Conservation (phyloP, 1,140 invertebrate genomes). For the Drosophila lacteicornis region DNA sequence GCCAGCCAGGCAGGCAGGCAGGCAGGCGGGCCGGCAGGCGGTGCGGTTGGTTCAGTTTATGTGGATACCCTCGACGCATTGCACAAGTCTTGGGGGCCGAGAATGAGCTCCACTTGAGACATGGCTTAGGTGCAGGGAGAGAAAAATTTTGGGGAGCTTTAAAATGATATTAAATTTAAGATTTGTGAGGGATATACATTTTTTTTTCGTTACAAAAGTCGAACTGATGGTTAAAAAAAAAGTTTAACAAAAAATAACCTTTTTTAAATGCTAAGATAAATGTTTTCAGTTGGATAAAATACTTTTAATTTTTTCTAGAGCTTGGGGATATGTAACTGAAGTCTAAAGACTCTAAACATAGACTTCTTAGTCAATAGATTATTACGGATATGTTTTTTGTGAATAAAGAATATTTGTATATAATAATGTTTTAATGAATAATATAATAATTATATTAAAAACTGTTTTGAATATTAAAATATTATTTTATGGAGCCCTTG, state of each 20-base stretch:
- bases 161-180: background rate
- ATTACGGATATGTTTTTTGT: too few relatives aligned
- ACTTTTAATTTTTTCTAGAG: background rate
- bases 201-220: background rate
- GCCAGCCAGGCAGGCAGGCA: slow-evolving; percentile 10
- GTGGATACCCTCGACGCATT: slow-evolving; percentile 60
- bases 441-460: too few relatives aligned
- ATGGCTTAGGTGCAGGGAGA: background rate
- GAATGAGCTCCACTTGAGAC: slow-evolving; percentile 49
- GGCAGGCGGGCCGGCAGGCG: too few relatives aligned
- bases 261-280: background rate
- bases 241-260: background rate
- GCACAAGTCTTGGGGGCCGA: slow-evolving; percentile 56
- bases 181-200: background rate
- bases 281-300: background rate
- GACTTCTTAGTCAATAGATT: too few relatives aligned
- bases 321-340: background rate
- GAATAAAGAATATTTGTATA: too few relatives aligned
- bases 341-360: background rate
- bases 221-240: too few relatives aligned
- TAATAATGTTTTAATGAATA: too few relatives aligned
- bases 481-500: too few relatives aligned
- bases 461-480: too few relatives aligned
- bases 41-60: slow-evolving; percentile 42
- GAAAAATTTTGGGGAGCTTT: background rate